Evolutionary conservation across 2,888 invertebrate species (phyloP).

Genomic region (Elmis aenea): DNA sequence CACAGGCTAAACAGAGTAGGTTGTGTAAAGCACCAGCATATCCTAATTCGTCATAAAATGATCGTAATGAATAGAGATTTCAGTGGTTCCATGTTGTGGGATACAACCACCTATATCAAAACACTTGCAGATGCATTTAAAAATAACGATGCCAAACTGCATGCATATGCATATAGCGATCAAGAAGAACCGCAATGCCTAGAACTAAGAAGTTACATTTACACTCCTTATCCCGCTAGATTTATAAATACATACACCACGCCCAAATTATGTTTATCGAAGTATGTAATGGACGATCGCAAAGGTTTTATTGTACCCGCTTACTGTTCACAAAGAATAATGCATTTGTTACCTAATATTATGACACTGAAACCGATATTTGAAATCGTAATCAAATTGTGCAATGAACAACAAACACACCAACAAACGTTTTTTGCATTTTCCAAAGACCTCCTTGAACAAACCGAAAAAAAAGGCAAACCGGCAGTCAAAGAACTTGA

Average conservation of each 20-base stretch:
- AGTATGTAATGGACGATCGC: no score
- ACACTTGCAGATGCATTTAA: not conserved
- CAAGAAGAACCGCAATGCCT: not conserved
- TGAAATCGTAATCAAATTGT: no score
- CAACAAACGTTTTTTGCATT: no score
- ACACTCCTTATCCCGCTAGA: not conserved
- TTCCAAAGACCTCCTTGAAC: no score
- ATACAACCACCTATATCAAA: slow-evolving; percentile 5
- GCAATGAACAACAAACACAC: no score
- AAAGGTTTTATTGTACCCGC: no score
- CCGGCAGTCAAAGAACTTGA: no score
- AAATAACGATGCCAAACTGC: not conserved
- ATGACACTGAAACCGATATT: no score
- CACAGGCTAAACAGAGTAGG: slow-evolving; percentile 1
- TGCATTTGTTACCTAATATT: no score
- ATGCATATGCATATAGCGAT: not conserved
- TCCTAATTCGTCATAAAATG: slow-evolving; percentile 10
- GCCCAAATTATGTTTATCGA: no score
- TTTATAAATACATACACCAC: not conserved
- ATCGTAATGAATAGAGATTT: slow-evolving; percentile 11
- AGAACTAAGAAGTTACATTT: not conserved
- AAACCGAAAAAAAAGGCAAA: no score
- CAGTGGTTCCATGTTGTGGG: slow-evolving; percentile 15
- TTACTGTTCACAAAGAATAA: no score
- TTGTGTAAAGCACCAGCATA: slow-evolving; percentile 9